Evolutionary conservation across 2,113 vertebrate species (phyloP).

Genomic region (Suricata suricatta): DNA sequence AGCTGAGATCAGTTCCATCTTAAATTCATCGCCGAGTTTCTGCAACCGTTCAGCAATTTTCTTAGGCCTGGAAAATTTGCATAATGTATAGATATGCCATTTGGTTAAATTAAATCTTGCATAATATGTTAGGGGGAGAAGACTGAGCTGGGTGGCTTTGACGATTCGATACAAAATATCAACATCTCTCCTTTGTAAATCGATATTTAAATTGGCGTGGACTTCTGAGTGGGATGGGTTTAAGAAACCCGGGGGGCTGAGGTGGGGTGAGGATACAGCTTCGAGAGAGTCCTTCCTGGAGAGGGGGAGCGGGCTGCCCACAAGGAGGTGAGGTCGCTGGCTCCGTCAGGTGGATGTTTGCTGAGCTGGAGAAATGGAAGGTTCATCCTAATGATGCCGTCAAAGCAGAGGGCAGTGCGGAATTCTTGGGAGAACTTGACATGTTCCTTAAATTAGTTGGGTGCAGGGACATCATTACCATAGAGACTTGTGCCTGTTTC

Average conservation of each 20-base stretch:
- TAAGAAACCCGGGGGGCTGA: not conserved
- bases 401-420: not conserved
- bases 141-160: not conserved
- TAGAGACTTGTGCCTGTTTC: not conserved
- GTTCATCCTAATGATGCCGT: not conserved
- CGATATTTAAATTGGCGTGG: not conserved
- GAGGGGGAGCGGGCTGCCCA: no score
- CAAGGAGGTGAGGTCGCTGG: accelerated
- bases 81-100: constrained; percentile 54
- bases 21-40: constrained; percentile 25
- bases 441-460: not conserved
- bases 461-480: not conserved
- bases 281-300: not conserved
- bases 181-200: not conserved
- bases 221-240: not conserved
- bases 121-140: not conserved
- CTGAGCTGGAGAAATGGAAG: not conserved
- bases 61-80: constrained; percentile 23
- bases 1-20: not conserved
- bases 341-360: not conserved
- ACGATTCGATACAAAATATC: not conserved
- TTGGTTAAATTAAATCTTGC: constrained; percentile 59
- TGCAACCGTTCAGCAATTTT: constrained; percentile 14
- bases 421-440: not conserved
- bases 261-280: not conserved